phyloP scores from a whole-genome alignment of 2,888 invertebrate genomes.

The Stictocephala bisonia region DNA sequence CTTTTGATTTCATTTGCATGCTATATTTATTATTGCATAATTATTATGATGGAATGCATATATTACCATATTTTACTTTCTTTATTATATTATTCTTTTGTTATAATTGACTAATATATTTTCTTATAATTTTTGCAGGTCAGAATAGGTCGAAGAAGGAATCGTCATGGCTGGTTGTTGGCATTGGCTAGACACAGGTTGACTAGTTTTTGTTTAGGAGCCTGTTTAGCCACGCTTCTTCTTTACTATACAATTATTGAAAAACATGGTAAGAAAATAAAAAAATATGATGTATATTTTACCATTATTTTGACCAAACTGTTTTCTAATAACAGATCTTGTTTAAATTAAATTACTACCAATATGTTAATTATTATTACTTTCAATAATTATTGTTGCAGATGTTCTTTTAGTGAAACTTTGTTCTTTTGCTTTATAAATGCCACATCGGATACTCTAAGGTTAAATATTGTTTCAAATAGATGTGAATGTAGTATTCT shows the following conservation, averaged over 20 bases:
- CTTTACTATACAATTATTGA: conserved; percentile 59
- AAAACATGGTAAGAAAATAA: conserved; percentile 59
- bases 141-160: conserved; percentile 55
- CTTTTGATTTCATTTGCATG: too few species aligned
- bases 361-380: too few species aligned
- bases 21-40: background rate
- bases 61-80: background rate
- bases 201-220: conserved; percentile 61
- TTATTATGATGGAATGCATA: background rate
- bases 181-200: conserved; percentile 62
- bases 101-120: background rate
- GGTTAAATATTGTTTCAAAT: too few species aligned
- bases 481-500: too few species aligned
- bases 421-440: too few species aligned
- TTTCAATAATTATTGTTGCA: too few species aligned
- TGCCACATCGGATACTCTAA: too few species aligned
- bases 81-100: background rate
- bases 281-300: too few species aligned
- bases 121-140: conserved; percentile 10
- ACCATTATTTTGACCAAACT: too few species aligned
- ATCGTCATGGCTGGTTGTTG: conserved; percentile 55
- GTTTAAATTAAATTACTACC: too few species aligned
- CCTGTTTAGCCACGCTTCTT: conserved; percentile 58
- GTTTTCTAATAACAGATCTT: too few species aligned
- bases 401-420: too few species aligned